phyloP scores from a whole-genome alignment of 2,797 vertebrate genomes.

The Lates japonicus region DNA sequence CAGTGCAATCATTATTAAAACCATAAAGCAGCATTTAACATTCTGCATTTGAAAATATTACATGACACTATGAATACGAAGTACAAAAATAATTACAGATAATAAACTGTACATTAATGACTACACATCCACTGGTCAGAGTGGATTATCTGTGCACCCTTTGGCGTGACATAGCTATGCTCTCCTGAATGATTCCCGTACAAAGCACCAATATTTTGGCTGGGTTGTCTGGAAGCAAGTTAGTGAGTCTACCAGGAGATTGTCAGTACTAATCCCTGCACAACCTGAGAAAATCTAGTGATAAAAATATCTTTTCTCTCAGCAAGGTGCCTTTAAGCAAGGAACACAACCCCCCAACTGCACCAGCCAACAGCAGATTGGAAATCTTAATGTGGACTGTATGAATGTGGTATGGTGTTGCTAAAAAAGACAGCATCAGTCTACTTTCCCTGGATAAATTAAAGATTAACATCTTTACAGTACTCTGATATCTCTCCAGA shows the following conservation, averaged over 20 bases:
- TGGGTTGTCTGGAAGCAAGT: constrained; percentile 1
- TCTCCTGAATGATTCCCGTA: constrained; percentile 41
- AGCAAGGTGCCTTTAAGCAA: constrained; percentile 12
- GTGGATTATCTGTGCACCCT: constrained; percentile 54
- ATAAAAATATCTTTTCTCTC: constrained; percentile 1
- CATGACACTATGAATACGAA: constrained; percentile 69
- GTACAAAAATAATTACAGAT: constrained; percentile 73
- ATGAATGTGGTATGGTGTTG: not conserved
- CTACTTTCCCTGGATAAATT: constrained; percentile 34
- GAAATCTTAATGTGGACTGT: constrained; percentile 17
- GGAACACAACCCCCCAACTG: not conserved
- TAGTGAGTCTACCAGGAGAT: not conserved
- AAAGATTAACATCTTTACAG: constrained; percentile 70
- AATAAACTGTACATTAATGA: constrained; percentile 85
- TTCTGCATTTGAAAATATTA: constrained; percentile 82
- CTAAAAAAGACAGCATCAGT: not conserved
- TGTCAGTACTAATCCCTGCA: not conserved
- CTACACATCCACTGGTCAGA: constrained; percentile 42
- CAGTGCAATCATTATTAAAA: constrained; percentile 85
- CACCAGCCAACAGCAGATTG: not conserved
- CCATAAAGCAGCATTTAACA: constrained; percentile 84
- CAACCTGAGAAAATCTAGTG: constrained; percentile 13
- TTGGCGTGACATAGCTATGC: constrained; percentile 45
- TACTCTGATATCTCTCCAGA: constrained; percentile 74
- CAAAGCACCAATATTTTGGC: constrained; percentile 33